A percentile compares a stretch with the other conserved stretches of the same genome.
These are phyloP conservation scores for Scaptodrosophila latifasciaeformis DNA, from an alignment of 2,888 invertebrate genomes.

Conservation along the genomic window DNA sequence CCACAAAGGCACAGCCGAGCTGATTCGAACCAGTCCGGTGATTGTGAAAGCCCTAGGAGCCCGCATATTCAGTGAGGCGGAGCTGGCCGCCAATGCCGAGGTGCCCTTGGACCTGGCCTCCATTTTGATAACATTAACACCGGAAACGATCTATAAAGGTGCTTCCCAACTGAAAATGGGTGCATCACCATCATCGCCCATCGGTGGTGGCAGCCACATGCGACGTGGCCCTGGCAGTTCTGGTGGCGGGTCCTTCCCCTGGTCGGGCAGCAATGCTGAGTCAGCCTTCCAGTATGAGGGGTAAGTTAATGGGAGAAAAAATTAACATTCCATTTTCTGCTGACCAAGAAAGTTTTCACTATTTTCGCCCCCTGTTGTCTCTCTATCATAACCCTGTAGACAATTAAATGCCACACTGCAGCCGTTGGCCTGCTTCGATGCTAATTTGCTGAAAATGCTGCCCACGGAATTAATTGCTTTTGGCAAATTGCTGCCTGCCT, in stretches of 20 bases:
- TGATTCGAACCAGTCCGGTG: slow-evolving; percentile 74
- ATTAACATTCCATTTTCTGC: slow-evolving; percentile 1
- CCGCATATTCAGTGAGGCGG: slow-evolving; percentile 71
- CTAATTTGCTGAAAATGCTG: slow-evolving; percentile 73
- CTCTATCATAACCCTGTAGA: slow-evolving; percentile 37
- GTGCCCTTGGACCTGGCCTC: slow-evolving; percentile 39
- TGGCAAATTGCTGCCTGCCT: slow-evolving; percentile 72
- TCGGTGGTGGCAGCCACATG: slow-evolving; percentile 26
- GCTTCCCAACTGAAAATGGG: slow-evolving; percentile 71
- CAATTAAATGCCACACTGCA: slow-evolving; percentile 74
- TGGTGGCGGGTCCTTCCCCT: too few relatives aligned
- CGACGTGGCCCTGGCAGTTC: slow-evolving; percentile 7
- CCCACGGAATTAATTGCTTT: slow-evolving; percentile 75
- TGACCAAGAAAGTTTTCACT: slow-evolving; percentile 7
- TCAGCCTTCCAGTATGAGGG: slow-evolving; percentile 71
- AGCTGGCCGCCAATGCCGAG: slow-evolving; percentile 27
- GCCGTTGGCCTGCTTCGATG: slow-evolving; percentile 72
- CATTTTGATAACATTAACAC: slow-evolving; percentile 75
- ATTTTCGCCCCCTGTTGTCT: slow-evolving; percentile 1
- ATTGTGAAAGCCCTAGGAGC: slow-evolving; percentile 74
- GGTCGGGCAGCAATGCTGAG: slow-evolving; percentile 45
- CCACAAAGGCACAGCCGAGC: slow-evolving; percentile 72
- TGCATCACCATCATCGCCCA: slow-evolving; percentile 5
- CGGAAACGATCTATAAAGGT: slow-evolving; percentile 75
- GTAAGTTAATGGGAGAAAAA: slow-evolving; percentile 48